Evolutionary conservation across 1,140 invertebrate genomes (phyloP).

Genomic region (Ips nitidus): DNA sequence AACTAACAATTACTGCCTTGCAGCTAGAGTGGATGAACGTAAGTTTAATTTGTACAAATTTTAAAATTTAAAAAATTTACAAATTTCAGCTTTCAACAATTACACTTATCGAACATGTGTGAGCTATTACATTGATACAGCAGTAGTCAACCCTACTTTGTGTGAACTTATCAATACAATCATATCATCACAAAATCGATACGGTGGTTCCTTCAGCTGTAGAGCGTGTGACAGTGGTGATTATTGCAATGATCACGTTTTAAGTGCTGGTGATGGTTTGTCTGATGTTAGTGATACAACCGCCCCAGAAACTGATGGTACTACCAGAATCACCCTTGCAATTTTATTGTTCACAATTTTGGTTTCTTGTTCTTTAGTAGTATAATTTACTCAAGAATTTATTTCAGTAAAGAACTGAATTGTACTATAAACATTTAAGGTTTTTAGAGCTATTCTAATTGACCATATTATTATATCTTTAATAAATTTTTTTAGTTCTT

Average conservation of each 20-base stretch:
- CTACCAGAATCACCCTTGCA: no score
- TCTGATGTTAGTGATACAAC: no score
- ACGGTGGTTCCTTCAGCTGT: slow-evolving; percentile 1
- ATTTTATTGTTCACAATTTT: no score
- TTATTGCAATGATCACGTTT: slow-evolving; percentile 10
- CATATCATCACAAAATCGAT: background rate
- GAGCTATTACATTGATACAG: background rate
- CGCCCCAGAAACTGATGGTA: no score
- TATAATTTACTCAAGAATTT: no score
- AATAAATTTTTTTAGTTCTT: no score
- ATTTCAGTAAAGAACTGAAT: no score
- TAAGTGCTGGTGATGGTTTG: slow-evolving; percentile 1
- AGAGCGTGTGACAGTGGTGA: slow-evolving; percentile 4
- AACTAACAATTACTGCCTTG: background rate
- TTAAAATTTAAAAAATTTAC: background rate
- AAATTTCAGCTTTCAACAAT: slow-evolving; percentile 2
- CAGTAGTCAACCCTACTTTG: background rate
- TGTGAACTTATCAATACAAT: slow-evolving; percentile 1
- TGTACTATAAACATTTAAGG: no score
- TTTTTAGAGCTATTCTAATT: no score
- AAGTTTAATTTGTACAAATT: background rate
- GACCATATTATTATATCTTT: no score
- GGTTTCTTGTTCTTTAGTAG: no score
- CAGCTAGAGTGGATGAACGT: slow-evolving; percentile 5
- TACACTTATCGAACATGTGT: background rate